Evolutionary conservation across 2,113 vertebrate genomes (phyloP).

Genomic region (Charina bottae): DNA sequence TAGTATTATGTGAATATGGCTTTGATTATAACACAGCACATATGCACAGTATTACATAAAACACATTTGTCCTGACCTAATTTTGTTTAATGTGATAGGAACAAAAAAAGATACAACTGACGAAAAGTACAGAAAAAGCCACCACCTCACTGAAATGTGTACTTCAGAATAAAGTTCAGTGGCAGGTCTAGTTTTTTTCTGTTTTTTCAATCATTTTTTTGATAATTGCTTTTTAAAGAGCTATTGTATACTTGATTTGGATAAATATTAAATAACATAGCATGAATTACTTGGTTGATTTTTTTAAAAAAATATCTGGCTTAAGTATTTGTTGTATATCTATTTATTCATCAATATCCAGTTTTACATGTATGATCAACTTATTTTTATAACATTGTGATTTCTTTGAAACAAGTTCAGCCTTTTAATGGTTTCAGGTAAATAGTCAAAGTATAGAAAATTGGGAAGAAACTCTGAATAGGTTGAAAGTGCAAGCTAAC

Average conservation of each 20-base stretch:
- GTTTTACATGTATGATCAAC: not conserved
- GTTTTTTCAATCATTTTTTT: not conserved
- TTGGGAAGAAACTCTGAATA: constrained; percentile 11
- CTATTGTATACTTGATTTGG: not conserved
- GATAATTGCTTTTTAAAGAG: not conserved
- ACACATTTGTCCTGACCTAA: not conserved
- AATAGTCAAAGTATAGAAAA: not conserved
- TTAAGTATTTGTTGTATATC: not conserved
- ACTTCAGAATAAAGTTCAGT: not conserved
- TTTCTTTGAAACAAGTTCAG: constrained; percentile 20
- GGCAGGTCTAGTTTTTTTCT: not conserved
- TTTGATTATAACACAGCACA: constrained; percentile 24
- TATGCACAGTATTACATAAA: constrained; percentile 36
- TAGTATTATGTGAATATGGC: constrained; percentile 59
- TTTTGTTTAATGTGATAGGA: constrained; percentile 29
- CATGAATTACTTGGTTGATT: not conserved
- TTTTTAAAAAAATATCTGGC: not conserved
- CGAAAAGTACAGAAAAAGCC: not conserved
- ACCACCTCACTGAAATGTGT: not conserved
- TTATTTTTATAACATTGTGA: not conserved
- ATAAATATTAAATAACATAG: not conserved
- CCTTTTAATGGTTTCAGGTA: not conserved
- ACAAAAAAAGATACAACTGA: constrained; percentile 15
- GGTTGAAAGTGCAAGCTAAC: not conserved
- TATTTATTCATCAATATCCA: not conserved